Evolutionary conservation across 2,888 invertebrate genomes (phyloP).

Genomic region (Andrena minutula): DNA sequence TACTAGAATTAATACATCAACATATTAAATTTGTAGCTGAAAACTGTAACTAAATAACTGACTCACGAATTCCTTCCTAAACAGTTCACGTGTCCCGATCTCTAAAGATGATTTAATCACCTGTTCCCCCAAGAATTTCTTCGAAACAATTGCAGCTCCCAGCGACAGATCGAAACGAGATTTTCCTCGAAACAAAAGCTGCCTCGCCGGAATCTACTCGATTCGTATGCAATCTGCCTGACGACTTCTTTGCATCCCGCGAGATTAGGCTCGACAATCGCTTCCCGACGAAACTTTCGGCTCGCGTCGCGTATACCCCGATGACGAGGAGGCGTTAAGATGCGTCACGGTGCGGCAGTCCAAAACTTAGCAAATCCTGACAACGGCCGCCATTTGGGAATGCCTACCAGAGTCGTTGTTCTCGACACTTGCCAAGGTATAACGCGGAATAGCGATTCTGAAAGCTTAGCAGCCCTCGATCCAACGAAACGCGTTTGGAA

Average conservation of each 20-base stretch:
- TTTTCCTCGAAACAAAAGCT: constrained; percentile 3
- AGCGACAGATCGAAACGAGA: not conserved
- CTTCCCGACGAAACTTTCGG: constrained; percentile 52
- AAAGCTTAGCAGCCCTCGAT: constrained; percentile 50
- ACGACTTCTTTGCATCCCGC: constrained; percentile 57
- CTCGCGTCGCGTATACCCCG: constrained; percentile 42
- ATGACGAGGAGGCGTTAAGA: constrained; percentile 70
- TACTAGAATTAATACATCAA: not conserved
- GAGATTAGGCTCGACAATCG: constrained; percentile 70
- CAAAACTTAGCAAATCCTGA: constrained; percentile 72
- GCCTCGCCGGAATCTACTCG: not conserved
- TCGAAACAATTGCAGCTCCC: not conserved
- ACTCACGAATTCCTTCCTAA: no score
- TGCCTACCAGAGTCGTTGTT: constrained; percentile 58
- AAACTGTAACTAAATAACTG: no score
- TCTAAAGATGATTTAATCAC: not conserved
- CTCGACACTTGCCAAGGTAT: constrained; percentile 70
- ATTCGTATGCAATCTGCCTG: constrained; percentile 57
- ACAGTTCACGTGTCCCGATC: not conserved
- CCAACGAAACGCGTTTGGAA: constrained; percentile 75
- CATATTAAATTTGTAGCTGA: no score
- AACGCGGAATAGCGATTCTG: constrained; percentile 61
- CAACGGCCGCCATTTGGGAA: constrained; percentile 73
- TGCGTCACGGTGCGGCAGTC: constrained; percentile 68
- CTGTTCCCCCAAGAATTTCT: not conserved